Evolutionary conservation across 2,888 invertebrate genomes (phyloP).

Genomic region (Rhogogaster chlorosoma): DNA sequence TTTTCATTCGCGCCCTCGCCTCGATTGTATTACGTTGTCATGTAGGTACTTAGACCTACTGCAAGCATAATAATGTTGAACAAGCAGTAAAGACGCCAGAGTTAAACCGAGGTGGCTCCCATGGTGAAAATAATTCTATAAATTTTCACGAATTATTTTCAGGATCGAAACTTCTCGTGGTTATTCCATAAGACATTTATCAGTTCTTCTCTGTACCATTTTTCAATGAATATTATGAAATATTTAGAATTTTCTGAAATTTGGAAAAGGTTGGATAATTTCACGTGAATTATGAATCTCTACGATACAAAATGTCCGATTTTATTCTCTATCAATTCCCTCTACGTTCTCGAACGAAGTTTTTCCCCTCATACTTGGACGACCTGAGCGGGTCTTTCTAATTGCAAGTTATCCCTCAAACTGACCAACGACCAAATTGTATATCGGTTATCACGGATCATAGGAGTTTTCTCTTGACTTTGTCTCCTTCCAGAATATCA

Average conservation of each 20-base stretch:
- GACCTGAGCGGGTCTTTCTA: background rate
- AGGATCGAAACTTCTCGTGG: background rate
- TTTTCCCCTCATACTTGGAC: background rate
- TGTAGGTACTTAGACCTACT: background rate
- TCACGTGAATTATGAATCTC: background rate
- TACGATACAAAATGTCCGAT: background rate
- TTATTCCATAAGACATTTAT: too few relatives aligned
- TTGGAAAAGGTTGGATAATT: background rate
- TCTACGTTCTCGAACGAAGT: background rate
- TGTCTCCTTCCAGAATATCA: background rate
- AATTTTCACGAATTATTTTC: background rate
- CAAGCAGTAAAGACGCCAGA: background rate
- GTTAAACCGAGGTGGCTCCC: background rate
- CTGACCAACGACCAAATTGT: background rate
- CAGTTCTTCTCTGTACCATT: too few relatives aligned
- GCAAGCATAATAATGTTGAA: background rate
- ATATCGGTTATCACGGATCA: conserved; percentile 29
- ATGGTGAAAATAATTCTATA: too few relatives aligned
- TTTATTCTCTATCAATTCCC: background rate
- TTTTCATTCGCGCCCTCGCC: conserved; percentile 1
- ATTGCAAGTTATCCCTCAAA: background rate
- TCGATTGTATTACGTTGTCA: conserved; percentile 22
- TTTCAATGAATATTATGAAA: too few relatives aligned
- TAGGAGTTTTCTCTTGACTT: conserved; percentile 14
- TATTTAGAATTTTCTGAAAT: too few relatives aligned